Evolutionary conservation across 2,888 invertebrate genomes (phyloP), one percentile per base, ranked within the genome.

Genomic region (Biston betularia): DNA sequence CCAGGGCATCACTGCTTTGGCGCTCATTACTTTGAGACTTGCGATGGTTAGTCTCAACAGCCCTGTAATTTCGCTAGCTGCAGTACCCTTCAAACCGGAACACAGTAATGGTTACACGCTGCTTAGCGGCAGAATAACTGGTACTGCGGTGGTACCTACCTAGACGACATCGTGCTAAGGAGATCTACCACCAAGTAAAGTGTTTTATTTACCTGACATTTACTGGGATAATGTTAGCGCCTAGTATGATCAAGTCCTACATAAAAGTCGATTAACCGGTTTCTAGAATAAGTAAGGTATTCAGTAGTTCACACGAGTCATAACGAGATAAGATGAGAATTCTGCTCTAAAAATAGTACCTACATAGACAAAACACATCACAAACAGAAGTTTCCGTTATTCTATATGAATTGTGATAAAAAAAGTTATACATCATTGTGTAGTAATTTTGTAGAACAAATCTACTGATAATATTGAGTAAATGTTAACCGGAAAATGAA

Each of bases 301-400:
- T 42, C 9, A 44, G 33, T 35, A 53, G 33, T 48, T 48, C 24
- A 61, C 35, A 40, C 45, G 24, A 45, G 45, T 56, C 44, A 55
- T 49, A 33, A 35, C 3, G 11, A 64, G 58, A 58, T 58, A 64
- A 58, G 34, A 48, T 65, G 66, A 60, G 57, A 49, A 53, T 55
- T 45, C 42, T 11, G 9, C 12, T 42, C 40, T 48, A 35, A 54
- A 61, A 57, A 46, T 56, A 57, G 63, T 59, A 24, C 24, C 3
- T n/a, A n/a, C n/a, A n/a, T 24, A 33, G 49, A 42, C 49, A 55
- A 61, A 67, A 72, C 69, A 70, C 68, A 67, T 70, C 45, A 34
- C 48, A 56, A 71, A 72, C 64, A 63, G 56, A 70, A 73, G 64
- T 69, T 74, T 74, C 74, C 74, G 65, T 65, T 34, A 60, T 53